Evolutionary conservation across 2,888 invertebrate genomes (phyloP), one percentile per base, ranked within the genome.

Genomic region (Bellardia bayeri): DNA sequence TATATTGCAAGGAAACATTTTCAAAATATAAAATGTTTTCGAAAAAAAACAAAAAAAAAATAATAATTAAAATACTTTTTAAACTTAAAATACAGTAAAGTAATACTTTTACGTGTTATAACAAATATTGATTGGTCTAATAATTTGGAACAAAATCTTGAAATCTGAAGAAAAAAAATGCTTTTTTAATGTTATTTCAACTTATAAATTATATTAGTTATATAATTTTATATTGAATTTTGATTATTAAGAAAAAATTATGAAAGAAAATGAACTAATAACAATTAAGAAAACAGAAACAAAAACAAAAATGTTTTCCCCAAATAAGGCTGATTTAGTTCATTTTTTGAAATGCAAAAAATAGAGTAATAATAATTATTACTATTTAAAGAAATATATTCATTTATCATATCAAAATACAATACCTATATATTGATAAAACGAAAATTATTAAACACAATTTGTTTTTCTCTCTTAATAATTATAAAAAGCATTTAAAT

Each of bases 281-380:
- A 72, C 23, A 66, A 30, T 75, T 71, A 42, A 5, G 11, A 72
- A 40, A 45, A 76, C 3, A 33, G 61, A 69, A 76, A 45, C 3
- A 74, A 45, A 63, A 76, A 16, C 23, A 23, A 81, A 23, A 33
- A 51, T 74, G 58, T 85, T 66, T 66, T 42, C 75, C 61, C 72
- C 61, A 72, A 72, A 78, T 82, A 84, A 87, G 84, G 87, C 87
- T 84, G 87, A 84, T 74, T 82, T 75, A 86, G 86, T 80, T 86
- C 75, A 78, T 78, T 80, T 71, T 51, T 61, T 75, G 49, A 45
- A 83, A 69, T 61, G 64, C 30, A 11, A 71, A 66, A 23, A 82
- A 54, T 7, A 37, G 74, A 68, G 14, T 68, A 72, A 63, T 78
- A 66, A 66, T 42, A 51, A 54, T 56, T 76, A 51, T 61, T 69